Evolutionary conservation across 2,113 vertebrate species (phyloP).

Genomic region (Pteropus alecto): DNA sequence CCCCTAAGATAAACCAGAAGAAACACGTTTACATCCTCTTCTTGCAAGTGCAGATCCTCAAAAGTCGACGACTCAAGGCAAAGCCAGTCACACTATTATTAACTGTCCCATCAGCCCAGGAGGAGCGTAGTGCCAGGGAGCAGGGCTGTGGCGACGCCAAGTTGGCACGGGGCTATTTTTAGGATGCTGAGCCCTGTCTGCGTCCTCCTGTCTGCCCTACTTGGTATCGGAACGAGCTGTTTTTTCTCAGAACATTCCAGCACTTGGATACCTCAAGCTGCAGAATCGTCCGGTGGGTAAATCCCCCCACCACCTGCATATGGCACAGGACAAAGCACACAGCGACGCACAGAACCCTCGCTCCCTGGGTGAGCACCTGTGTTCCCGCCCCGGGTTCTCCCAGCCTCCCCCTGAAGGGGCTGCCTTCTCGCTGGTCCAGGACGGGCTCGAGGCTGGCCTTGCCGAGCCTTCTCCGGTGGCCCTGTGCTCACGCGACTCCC

Average conservation of each 20-base stretch:
- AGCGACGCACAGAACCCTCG: not conserved
- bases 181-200: constrained; percentile 4
- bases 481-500: not conserved
- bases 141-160: not conserved
- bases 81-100: not conserved
- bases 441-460: not conserved
- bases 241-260: not conserved
- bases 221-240: constrained; percentile 46
- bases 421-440: not conserved
- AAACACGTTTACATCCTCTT: fast-evolving
- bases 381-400: fast-evolving
- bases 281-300: not conserved
- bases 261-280: not conserved
- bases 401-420: not conserved
- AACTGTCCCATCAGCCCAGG: not conserved
- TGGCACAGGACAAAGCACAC: not conserved
- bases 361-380: not conserved
- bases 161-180: constrained; percentile 38
- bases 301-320: not conserved
- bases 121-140: not conserved
- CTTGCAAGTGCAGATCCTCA: fast-evolving
- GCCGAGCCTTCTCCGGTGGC: not conserved
- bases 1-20: not conserved
- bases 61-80: not conserved
- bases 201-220: constrained; percentile 30